Conservation (phyloP, 2,888 invertebrate genomes). For the Plebejus argus region DNA sequence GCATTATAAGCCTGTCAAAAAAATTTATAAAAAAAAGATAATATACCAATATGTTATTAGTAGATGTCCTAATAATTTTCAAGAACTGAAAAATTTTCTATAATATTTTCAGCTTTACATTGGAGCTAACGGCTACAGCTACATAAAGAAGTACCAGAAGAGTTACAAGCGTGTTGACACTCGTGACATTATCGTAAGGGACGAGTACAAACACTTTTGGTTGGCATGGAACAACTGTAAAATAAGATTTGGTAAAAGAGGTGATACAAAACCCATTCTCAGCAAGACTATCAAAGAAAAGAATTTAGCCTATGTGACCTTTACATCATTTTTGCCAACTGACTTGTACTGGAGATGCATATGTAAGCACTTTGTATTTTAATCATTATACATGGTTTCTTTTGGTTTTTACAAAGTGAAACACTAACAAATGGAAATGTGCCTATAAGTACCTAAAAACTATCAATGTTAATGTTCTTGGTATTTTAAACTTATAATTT, state of each 20-base stretch:
- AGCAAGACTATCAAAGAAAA: conserved; percentile 42
- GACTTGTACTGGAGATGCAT: conserved; percentile 51
- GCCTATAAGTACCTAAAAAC: too few relatives aligned
- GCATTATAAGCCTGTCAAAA: too few relatives aligned
- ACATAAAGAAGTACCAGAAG: conserved; percentile 31
- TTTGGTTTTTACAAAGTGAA: too few relatives aligned
- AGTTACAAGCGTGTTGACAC: conserved; percentile 19
- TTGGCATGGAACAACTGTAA: conserved; percentile 72
- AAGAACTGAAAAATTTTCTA: too few relatives aligned
- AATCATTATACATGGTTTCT: too few relatives aligned
- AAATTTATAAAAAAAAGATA: too few relatives aligned
- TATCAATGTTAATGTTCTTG: too few relatives aligned
- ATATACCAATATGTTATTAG: too few relatives aligned
- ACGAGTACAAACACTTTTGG: conserved; percentile 71
- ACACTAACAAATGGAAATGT: too few relatives aligned
- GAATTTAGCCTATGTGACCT: conserved; percentile 50
- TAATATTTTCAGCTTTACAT: conserved; percentile 35
- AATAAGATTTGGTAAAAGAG: conserved; percentile 63
- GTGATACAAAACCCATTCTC: conserved; percentile 54
- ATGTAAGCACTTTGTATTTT: conserved; percentile 48
- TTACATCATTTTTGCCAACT: conserved; percentile 36
- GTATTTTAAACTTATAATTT: too few relatives aligned
- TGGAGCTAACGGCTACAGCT: conserved; percentile 32
- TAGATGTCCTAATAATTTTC: too few relatives aligned
- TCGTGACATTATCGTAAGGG: conserved; percentile 60